A percentile compares a stretch with the other conserved stretches of the same genome.
These are phyloP conservation scores for Adelphocoris suturalis DNA, from an alignment of 2,888 invertebrate genomes.

Conservation along the genomic window DNA sequence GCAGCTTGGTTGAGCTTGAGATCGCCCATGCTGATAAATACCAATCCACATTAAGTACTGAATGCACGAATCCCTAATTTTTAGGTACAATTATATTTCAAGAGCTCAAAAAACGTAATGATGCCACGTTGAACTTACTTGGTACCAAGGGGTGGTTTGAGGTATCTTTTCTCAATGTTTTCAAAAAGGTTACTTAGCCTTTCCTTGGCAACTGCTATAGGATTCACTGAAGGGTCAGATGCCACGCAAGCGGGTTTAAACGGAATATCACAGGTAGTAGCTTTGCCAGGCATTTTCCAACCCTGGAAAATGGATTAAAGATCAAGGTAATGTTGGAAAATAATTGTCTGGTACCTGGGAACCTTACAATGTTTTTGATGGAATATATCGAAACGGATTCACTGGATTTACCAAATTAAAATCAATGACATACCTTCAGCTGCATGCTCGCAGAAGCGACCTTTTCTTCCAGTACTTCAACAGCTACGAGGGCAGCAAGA, in stretches of 20 bases:
- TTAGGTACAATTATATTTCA: neutral
- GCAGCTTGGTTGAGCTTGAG: slow-evolving; percentile 71
- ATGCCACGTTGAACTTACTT: slow-evolving; percentile 74
- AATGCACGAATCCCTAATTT: neutral
- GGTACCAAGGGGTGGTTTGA: slow-evolving; percentile 92
- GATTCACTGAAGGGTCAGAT: slow-evolving; percentile 77
- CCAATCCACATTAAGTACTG: slow-evolving; percentile 57
- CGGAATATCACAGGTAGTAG: slow-evolving; percentile 81
- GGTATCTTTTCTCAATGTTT: slow-evolving; percentile 94
- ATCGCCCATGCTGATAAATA: slow-evolving; percentile 73
- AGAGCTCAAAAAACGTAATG: neutral
- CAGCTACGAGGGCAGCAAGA: slow-evolving; percentile 87
- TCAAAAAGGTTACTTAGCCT: slow-evolving; percentile 91
- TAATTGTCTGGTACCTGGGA: neutral
- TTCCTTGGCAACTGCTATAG: slow-evolving; percentile 84
- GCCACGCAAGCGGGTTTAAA: slow-evolving; percentile 78
- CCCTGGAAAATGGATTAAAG: slow-evolving; percentile 79
- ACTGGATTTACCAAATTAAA: neutral
- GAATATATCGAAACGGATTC: neutral
- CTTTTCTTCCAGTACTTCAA: slow-evolving; percentile 93
- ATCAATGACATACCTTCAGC: slow-evolving; percentile 82
- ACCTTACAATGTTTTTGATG: neutral
- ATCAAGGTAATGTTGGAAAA: neutral
- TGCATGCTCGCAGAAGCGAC: slow-evolving; percentile 94
- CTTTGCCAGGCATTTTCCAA: slow-evolving; percentile 87